Conservation (phyloP, 2,113 vertebrate genomes). For the Alethe castanea region DNA sequence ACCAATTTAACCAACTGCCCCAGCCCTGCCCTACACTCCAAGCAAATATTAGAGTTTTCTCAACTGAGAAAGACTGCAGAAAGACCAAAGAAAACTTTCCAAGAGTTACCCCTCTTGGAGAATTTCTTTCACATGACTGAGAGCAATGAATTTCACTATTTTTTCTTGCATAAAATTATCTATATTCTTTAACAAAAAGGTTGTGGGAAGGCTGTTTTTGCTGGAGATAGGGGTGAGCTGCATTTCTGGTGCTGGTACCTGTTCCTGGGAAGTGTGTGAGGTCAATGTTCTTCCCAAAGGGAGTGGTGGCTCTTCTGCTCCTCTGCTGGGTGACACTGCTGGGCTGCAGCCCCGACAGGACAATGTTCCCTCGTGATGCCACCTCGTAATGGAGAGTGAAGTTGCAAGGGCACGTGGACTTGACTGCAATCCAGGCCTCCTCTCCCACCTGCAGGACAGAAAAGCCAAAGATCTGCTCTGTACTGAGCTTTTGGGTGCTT, state of each 20-base stretch:
- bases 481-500: neutral
- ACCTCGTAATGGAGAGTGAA: slow-evolving; percentile 90
- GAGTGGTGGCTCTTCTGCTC: slow-evolving; percentile 70
- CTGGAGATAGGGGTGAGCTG: neutral
- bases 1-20: neutral
- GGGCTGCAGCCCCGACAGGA: slow-evolving; percentile 81
- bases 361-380: slow-evolving; percentile 86
- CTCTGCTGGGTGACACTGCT: slow-evolving; percentile 74
- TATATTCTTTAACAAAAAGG: neutral
- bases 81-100: neutral
- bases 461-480: neutral
- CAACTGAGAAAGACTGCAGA: neutral
- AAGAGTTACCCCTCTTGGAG: neutral
- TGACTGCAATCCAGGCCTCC: slow-evolving; percentile 80
- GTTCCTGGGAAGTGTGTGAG: slow-evolving; percentile 62
- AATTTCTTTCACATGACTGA: neutral
- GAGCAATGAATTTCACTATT: neutral
- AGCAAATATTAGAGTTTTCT: neutral
- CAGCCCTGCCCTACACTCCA: neutral
- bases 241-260: slow-evolving; percentile 20
- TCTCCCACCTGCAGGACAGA: slow-evolving; percentile 79
- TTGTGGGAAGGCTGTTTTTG: neutral
- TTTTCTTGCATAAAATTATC: neutral
- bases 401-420: slow-evolving; percentile 90
- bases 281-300: slow-evolving; percentile 75